Percentiles rank a stretch among this genome's conserved stretches.
phyloP scores from a whole-genome alignment of 2,113 vertebrate genomes.

The Cebidichthys violaceus region DNA sequence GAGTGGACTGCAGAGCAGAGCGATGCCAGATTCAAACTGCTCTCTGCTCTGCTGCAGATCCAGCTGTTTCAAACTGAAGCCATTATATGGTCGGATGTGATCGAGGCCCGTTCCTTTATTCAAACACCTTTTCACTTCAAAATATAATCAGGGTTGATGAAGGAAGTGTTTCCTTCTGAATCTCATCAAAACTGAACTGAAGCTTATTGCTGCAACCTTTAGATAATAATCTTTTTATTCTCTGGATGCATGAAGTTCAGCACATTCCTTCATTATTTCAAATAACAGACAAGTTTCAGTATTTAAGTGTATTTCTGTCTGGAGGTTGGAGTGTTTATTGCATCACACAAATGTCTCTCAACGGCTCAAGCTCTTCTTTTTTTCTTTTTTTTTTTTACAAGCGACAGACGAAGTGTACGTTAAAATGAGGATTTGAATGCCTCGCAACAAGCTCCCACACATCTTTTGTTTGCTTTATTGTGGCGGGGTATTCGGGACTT shows the following conservation, averaged over 20 bases:
- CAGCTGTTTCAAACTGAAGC: slow-evolving; percentile 55
- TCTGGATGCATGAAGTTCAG: not conserved
- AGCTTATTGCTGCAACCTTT: not conserved
- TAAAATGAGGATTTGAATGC: slow-evolving; percentile 22
- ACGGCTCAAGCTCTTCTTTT: not conserved
- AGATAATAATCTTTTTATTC: not conserved
- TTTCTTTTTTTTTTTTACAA: slow-evolving; percentile 17
- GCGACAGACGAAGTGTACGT: slow-evolving; percentile 10
- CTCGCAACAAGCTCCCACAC: slow-evolving; percentile 12
- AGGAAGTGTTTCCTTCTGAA: not conserved
- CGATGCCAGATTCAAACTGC: slow-evolving; percentile 36
- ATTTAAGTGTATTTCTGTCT: not conserved
- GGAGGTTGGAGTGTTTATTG: slow-evolving; percentile 6
- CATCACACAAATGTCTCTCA: slow-evolving; percentile 8
- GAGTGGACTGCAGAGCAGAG: slow-evolving; percentile 63
- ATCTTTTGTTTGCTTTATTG: slow-evolving; percentile 51
- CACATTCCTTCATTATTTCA: not conserved
- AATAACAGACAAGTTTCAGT: not conserved
- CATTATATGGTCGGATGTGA: slow-evolving; percentile 5
- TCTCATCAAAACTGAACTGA: not conserved
- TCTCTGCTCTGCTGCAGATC: slow-evolving; percentile 43
- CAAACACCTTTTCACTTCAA: not conserved
- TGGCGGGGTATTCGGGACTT: slow-evolving; percentile 20
- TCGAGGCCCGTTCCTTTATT: slow-evolving; percentile 5
- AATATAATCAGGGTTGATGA: not conserved